Percentiles rank a stretch among this genome's conserved stretches.
These are phyloP conservation scores for Leucophenga varia DNA, from an alignment of 1,140 invertebrate species.

Conservation along the genomic window DNA sequence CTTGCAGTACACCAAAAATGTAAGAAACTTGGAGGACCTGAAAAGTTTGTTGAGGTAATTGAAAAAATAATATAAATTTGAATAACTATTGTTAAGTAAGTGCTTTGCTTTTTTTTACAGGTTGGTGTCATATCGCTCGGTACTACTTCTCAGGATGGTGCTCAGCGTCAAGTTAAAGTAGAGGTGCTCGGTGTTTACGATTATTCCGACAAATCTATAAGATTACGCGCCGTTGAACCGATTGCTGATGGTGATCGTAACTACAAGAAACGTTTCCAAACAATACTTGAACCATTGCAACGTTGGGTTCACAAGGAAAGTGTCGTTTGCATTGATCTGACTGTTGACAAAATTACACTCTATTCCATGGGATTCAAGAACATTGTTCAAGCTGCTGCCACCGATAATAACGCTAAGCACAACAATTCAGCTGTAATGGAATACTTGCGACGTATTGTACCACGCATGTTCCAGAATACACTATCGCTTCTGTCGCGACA, in stretches of 20 bases:
- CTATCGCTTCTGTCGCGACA: conserved; percentile 77
- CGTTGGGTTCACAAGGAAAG: conserved; percentile 78
- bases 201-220: conserved; percentile 70
- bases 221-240: conserved; percentile 79
- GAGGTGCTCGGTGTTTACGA: conserved; percentile 86
- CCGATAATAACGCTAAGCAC: conserved; percentile 61
- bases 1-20: conserved; percentile 75
- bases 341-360: conserved; percentile 77
- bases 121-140: conserved; percentile 87
- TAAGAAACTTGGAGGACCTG: conserved; percentile 68
- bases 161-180: conserved; percentile 81
- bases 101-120: conserved; percentile 7
- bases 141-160: conserved; percentile 81
- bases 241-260: conserved; percentile 73
- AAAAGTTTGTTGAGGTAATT: conserved; percentile 64
- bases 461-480: conserved; percentile 88
- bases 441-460: conserved; percentile 79
- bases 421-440: conserved; percentile 83
- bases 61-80: not conserved
- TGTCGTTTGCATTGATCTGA: conserved; percentile 77
- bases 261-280: conserved; percentile 73
- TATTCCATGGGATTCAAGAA: conserved; percentile 75
- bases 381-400: conserved; percentile 69
- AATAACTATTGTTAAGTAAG: not conserved
- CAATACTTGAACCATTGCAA: conserved; percentile 75